Base-by-base conservation (phyloP, 2,113 vertebrate species). In the Circaetus cinerascens region DNA sequence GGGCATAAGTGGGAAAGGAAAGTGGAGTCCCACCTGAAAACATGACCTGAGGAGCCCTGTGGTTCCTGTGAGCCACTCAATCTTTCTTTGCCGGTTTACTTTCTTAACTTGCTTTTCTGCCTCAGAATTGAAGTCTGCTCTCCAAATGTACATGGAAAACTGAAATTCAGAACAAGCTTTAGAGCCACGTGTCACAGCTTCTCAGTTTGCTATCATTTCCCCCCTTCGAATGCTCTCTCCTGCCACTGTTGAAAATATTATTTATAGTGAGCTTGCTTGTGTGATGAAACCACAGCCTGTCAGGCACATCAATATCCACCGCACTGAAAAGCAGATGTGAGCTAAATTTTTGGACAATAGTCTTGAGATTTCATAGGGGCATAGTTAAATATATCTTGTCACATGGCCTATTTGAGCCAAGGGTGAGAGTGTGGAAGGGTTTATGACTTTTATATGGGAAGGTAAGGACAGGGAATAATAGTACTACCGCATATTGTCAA, bases 321-420 rank as follows among this genome's bases (percentile, higher is more conserved):
- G 32, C 26, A 30, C 67, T 86, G 91, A 80, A 95, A 97, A 95
- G 41, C 59, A 92, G 63, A 86, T 81, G 60, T 62, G 48, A 94
- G 36, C 56, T 91, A 86, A 86, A 86, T 50, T 92, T 94, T 95
- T 77, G 95, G 83, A 92, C 82, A 92, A 77, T 34, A 88, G 46
- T 94, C 76, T 63, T 91, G 73, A 91, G 80, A 85, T 93, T 95
- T 87, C 73, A 51, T 30, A 78, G n/a, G 26, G 30, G 23, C n/a
- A 13, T 45, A 78, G 84, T 93, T 89, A 78, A 93, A 96, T 89
- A 87, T 78, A 74, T 36, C 62, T 90, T 81, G 59, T 74, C 64
- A 87, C 56, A 68, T 51, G 51, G 36, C 73, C 60, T 89, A 26
- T 48, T 36, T 81, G 64, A 87, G 72, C 76, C 43, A 84, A 78